phyloP scores from a whole-genome alignment of 2,113 vertebrate species.

The Rhagologus leucostigma region DNA sequence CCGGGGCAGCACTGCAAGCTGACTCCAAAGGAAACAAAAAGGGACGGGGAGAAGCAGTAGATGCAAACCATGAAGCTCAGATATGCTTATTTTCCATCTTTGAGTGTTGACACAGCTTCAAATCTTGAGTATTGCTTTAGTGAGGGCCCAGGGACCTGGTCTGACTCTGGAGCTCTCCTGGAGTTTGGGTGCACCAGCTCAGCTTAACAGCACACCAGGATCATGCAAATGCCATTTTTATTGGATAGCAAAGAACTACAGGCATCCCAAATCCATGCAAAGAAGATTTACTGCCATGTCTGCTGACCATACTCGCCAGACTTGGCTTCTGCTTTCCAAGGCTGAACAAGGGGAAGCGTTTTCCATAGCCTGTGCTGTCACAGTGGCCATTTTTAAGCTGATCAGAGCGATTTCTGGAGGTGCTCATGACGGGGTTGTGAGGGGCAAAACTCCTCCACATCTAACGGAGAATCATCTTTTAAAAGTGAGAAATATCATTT shows the following conservation, averaged over 20 bases:
- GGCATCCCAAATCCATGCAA: not conserved
- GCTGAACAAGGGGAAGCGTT: not conserved
- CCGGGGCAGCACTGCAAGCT: not conserved
- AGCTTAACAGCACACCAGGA: not conserved
- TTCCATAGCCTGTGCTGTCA: not conserved
- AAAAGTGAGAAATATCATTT: not conserved
- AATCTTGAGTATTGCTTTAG: not conserved
- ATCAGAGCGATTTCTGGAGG: not conserved
- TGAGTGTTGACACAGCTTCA: not conserved
- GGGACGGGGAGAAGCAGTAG: not conserved
- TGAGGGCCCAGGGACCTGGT: not conserved
- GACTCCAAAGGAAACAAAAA: not conserved
- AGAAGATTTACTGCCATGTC: not conserved
- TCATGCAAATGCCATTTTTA: not conserved
- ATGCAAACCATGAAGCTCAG: not conserved
- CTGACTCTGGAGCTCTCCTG: not conserved
- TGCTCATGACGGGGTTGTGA: not conserved
- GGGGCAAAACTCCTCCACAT: not conserved
- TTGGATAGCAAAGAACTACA: not conserved
- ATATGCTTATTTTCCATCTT: not conserved
- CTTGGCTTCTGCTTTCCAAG: not conserved
- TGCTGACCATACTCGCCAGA: not conserved
- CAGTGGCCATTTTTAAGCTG: not conserved
- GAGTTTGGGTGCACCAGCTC: not conserved
- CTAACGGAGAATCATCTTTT: not conserved